phyloP scores from a whole-genome alignment of 2,797 vertebrate species.

The Lepilemur ruficaudatus region DNA sequence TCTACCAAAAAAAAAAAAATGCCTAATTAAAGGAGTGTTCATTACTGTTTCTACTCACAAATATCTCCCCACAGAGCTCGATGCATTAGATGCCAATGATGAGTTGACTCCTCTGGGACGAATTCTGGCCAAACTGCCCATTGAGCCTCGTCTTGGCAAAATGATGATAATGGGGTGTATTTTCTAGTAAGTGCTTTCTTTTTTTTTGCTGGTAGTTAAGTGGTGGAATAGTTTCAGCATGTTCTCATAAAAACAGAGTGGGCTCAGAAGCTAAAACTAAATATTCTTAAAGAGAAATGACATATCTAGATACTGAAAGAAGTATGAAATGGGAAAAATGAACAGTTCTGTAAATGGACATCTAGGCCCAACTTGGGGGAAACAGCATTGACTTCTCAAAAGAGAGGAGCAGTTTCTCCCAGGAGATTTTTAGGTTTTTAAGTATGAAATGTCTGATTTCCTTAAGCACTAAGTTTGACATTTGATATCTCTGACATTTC shows the following conservation, averaged over 20 bases:
- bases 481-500: too few relatives aligned
- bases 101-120: slow-evolving; percentile 96
- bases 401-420: not conserved
- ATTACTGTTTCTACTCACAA: slow-evolving; percentile 33
- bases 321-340: not conserved
- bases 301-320: not conserved
- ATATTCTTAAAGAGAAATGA: not conserved
- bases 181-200: slow-evolving; percentile 90
- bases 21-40: not conserved
- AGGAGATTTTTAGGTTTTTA: not conserved
- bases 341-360: not conserved
- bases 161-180: slow-evolving; percentile 99
- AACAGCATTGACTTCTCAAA: not conserved
- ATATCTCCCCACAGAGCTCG: slow-evolving; percentile 89
- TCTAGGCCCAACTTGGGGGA: not conserved
- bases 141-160: slow-evolving; percentile 96
- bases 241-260: not conserved
- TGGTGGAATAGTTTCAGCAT: not conserved
- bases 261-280: not conserved
- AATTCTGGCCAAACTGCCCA: slow-evolving; percentile 94
- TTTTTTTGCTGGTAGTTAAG: slow-evolving; percentile 13
- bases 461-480: too few relatives aligned
- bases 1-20: not conserved
- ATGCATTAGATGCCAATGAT: slow-evolving; percentile 94
- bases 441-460: too few relatives aligned